phyloP scores from a whole-genome alignment of 2,888 invertebrate species.

The Dryococelus australis region DNA sequence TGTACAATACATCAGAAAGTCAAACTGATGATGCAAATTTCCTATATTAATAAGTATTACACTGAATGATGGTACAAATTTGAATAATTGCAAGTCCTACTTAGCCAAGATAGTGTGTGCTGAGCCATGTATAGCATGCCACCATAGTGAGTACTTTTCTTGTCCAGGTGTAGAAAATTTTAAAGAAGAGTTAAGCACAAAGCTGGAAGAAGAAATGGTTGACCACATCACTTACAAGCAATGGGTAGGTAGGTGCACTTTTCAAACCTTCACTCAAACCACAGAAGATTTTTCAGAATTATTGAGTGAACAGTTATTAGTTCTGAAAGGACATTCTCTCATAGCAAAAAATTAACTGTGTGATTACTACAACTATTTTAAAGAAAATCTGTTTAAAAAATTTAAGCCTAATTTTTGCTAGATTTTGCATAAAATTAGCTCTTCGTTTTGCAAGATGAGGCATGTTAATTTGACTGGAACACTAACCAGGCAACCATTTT shows the following conservation, averaged over 20 bases:
- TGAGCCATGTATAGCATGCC: not conserved
- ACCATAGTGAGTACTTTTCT: not conserved
- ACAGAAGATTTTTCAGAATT: not conserved
- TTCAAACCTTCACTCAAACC: not conserved
- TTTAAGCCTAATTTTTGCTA: not conserved
- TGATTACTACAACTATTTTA: not conserved
- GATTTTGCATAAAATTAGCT: not conserved
- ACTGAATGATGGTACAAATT: not conserved
- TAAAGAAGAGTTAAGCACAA: not conserved
- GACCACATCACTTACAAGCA: slow-evolving; percentile 12
- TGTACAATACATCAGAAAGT: not conserved
- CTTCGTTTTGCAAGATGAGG: slow-evolving; percentile 12
- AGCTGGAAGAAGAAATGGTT: slow-evolving; percentile 18
- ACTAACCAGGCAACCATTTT: not conserved
- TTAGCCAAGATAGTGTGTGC: slow-evolving; percentile 12
- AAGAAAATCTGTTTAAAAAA: not conserved
- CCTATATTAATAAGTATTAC: not conserved
- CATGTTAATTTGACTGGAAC: not conserved
- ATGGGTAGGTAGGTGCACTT: not conserved
- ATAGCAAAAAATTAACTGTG: not conserved
- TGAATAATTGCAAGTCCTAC: not conserved
- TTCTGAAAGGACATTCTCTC: slow-evolving; percentile 1
- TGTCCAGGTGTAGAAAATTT: slow-evolving; percentile 7
- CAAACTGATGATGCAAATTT: not conserved
- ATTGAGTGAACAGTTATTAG: slow-evolving; percentile 2